Evolutionary conservation across 1,140 invertebrate species (phyloP), one percentile per base, ranked within the genome.

Genomic region (Megalonaias nervosa): DNA sequence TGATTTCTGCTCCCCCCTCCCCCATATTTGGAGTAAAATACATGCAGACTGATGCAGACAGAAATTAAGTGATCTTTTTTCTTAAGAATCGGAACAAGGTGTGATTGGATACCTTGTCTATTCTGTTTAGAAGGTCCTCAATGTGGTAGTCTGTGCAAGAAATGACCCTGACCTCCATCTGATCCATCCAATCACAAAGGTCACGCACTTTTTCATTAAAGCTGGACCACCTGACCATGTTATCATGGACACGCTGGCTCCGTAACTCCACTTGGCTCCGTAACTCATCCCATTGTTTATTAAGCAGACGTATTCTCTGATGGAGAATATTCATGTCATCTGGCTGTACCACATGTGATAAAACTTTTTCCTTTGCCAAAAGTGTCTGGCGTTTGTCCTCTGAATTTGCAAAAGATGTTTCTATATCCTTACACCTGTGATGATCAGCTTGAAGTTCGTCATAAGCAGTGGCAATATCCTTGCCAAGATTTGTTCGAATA

Each of bases 271-370:
- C 80, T 68, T 89, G 88, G 38, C 82, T 81, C 31, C 74, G 72
- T 14, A 90, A 75, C 71, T 88, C 87, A 26, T 87, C 85, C 87
- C 87, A 93, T 88, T 91, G 92, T 80, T 91, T 94, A 77, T 95
- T 94, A 1, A 97, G 91, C 74, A 94, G 93, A 80, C 94, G 94
- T 17, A 94, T 94, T 6, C 95, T 91, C 65, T 94, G 92, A 3
- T 94, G 93, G 0, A 97, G 89, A 14, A 94, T 92, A 86, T 96
- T 96, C 89, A 96, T 94, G 83, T 98, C 97, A n/a, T 94, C 93
- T 0, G 96, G 95, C 87, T 95, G 96, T 6, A 98, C 92, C 74
- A 94, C 95, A 83, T 96, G 95, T 81, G 95, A 95, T 13, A 98
- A 91, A 89, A 97, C 94, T 89, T 96, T 95, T 82, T 96, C 94